Percentiles rank a stretch among this genome's conserved stretches.
Conservation (phyloP, 2,888 invertebrate genomes). For the Poecilus cupreus region DNA sequence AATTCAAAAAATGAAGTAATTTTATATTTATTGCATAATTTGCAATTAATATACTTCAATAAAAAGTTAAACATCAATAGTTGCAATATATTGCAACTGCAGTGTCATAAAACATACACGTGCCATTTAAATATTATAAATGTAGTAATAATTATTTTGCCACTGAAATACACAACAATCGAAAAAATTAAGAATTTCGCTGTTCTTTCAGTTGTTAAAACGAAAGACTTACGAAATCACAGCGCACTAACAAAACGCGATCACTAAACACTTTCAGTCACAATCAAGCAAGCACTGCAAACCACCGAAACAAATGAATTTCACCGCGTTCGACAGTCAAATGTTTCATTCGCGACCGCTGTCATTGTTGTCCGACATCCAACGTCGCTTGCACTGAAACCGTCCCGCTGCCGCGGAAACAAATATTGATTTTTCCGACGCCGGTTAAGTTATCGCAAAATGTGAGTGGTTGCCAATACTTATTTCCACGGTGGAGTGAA, state of each 20-base stretch:
- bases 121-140: too few species aligned
- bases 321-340: constrained; percentile 39
- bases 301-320: constrained; percentile 24
- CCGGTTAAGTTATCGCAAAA: not conserved
- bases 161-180: constrained; percentile 16
- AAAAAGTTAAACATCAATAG: not conserved
- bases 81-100: not conserved
- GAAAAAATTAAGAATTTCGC: not conserved
- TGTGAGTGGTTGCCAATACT: constrained; percentile 24
- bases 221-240: constrained; percentile 1
- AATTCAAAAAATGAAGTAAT: too few species aligned
- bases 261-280: not conserved
- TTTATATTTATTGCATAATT: too few species aligned
- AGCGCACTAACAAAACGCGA: not conserved
- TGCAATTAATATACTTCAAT: too few species aligned
- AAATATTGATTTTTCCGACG: constrained; percentile 15
- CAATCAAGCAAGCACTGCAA: constrained; percentile 22
- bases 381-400: constrained; percentile 39
- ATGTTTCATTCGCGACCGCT: constrained; percentile 29
- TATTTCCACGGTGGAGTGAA: constrained; percentile 40
- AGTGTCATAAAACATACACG: not conserved
- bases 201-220: not conserved
- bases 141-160: not conserved
- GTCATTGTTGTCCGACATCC: constrained; percentile 49
- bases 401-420: constrained; percentile 42